Evolutionary conservation across 2,888 invertebrate species (phyloP), one percentile per base, ranked within the genome.

Genomic region (Elmis aenea): DNA sequence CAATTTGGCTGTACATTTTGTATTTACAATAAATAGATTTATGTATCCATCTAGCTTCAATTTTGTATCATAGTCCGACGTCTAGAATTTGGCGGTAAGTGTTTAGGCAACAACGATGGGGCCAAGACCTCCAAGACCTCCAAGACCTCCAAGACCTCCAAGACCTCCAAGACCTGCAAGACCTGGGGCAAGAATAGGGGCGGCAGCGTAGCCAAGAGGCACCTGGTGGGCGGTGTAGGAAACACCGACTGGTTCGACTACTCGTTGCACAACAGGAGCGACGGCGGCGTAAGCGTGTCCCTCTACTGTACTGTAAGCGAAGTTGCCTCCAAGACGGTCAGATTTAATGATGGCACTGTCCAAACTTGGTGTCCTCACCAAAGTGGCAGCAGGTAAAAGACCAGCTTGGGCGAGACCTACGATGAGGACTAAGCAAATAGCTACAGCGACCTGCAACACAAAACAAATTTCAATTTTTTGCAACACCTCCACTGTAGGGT

Each of bases 221-320:
- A 18, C 18, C 8, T 18, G 18, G 18, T 18, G 18, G 5, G 18
- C 18, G 8, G 18, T 18, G 18, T 18, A 18, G 8, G 18, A 18
- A 8, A 18, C 18, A 8, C 5, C 18, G 5, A 18, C 18, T 18
- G 18, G 18, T 18, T 18, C 30, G 13, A 46, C 22, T 9, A 46
- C 21, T 11, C 38, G 38, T 28, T 57, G 54, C 33, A 70, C 57
- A 25, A 69, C 55, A 35, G 72, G 71, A 45, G 61, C 52, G 46
- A 69, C 52, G 15, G 67, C 63, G 36, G 69, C 64, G 56, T 73
- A 73, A 11, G 72, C 73, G 51, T 73, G 73, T 40, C 67, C 69
- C 58, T 74, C 73, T 27, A 69, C 62, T 25, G 70, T 68, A 51
- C 69, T 71, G 61, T 75, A 75, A 23, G 73, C 73, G 57, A 75